Conservation (phyloP, 2,888 invertebrate genomes). For the Congeria kusceri region DNA sequence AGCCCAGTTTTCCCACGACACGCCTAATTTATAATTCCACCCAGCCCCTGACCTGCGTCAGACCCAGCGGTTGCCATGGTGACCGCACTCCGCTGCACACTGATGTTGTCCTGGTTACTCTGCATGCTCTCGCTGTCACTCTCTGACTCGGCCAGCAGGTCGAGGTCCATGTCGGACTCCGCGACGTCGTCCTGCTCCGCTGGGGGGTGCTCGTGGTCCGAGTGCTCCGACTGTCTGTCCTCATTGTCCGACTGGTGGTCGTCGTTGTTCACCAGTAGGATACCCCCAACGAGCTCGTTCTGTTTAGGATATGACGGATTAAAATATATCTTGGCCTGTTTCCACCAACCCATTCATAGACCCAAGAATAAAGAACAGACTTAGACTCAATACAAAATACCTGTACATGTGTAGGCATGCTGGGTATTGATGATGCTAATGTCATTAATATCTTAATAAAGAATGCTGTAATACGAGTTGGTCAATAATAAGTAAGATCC, state of each 20-base stretch:
- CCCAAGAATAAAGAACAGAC: too few species aligned
- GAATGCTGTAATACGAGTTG: too few species aligned
- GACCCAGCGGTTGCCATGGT: conserved; percentile 97
- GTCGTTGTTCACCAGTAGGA: conserved; percentile 77
- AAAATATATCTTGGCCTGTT: too few species aligned
- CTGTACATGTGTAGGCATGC: too few species aligned
- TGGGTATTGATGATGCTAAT: too few species aligned
- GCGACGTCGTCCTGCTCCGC: conserved; percentile 86
- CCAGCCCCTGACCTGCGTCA: conserved; percentile 90
- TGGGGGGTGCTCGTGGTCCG: conserved; percentile 79
- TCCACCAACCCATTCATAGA: too few species aligned
- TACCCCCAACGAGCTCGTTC: conserved; percentile 82
- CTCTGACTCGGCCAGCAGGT: conserved; percentile 95
- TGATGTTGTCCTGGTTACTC: conserved; percentile 90
- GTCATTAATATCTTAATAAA: too few species aligned
- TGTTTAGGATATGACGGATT: too few species aligned
- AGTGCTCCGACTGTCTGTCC: conserved; percentile 83
- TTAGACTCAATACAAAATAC: too few species aligned
- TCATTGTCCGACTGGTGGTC: conserved; percentile 81
- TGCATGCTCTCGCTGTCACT: conserved; percentile 90
- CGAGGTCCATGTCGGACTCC: conserved; percentile 93
- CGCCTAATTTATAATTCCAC: too few species aligned
- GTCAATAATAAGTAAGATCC: too few species aligned
- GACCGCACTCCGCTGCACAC: conserved; percentile 95
- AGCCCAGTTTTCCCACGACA: too few species aligned